Evolutionary conservation across 2,113 vertebrate genomes (phyloP).

Genomic region (Reinhardtius hippoglossoides): DNA sequence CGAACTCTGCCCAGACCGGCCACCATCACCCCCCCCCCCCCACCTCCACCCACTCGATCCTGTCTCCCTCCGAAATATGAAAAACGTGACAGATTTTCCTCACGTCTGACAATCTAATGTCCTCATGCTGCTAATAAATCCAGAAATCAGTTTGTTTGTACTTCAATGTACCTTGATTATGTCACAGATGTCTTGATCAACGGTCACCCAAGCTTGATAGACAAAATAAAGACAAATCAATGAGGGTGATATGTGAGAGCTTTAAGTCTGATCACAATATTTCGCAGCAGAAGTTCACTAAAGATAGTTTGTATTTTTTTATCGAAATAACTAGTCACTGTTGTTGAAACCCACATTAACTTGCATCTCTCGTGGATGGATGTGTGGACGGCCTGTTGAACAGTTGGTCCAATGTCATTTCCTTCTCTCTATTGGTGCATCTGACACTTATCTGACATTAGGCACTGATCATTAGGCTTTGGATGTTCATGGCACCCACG

Average conservation of each 20-base stretch:
- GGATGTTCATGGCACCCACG: not conserved
- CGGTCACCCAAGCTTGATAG: not conserved
- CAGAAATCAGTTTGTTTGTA: not conserved
- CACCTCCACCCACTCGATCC: conserved; percentile 25
- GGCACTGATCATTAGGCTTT: not conserved
- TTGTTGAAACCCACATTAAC: too few species aligned
- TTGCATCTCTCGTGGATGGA: not conserved
- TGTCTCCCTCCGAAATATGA: not conserved
- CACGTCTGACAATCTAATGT: not conserved
- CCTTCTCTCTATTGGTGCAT: not conserved
- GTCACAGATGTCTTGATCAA: not conserved
- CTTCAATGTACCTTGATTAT: not conserved
- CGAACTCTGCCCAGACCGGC: conserved; percentile 53
- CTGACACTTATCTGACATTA: too few species aligned
- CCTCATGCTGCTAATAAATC: not conserved
- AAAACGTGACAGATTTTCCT: not conserved
- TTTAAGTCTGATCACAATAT: not conserved
- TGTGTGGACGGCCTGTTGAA: not conserved
- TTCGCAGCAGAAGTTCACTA: too few species aligned
- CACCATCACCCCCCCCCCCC: conserved; percentile 39
- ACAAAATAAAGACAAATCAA: not conserved
- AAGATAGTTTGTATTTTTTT: too few species aligned
- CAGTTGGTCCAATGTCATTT: not conserved
- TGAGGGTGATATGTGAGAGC: not conserved
- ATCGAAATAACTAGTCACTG: too few species aligned